Conservation (phyloP, 2,113 vertebrate genomes). For the Misgurnus mizolepis region DNA sequence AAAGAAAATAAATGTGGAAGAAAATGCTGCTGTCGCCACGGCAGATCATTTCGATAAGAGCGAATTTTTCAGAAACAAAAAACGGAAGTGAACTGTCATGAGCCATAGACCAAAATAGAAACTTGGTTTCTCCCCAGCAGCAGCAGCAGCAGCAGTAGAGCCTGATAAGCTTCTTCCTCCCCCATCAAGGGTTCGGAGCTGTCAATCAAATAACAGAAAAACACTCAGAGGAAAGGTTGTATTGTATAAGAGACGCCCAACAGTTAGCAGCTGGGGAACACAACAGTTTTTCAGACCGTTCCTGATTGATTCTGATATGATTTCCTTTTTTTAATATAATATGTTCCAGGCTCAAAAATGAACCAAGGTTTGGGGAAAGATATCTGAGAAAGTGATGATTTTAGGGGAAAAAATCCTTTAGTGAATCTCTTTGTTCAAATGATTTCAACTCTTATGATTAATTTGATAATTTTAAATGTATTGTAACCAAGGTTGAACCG, state of each 20-base stretch:
- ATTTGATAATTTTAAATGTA: too few relatives aligned
- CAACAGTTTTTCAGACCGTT: constrained; percentile 1
- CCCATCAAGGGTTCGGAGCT: constrained; percentile 20
- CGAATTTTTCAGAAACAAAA: constrained; percentile 56
- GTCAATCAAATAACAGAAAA: constrained; percentile 25
- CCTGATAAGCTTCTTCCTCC: constrained; percentile 42
- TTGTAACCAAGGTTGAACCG: too few relatives aligned
- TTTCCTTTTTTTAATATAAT: neutral
- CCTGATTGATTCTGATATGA: constrained; percentile 10
- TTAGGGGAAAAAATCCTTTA: too few relatives aligned
- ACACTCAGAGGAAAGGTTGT: neutral
- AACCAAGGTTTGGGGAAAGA: too few relatives aligned
- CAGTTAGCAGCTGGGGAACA: constrained; percentile 4
- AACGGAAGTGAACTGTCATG: constrained; percentile 38
- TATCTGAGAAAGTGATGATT: too few relatives aligned
- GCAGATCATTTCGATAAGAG: constrained; percentile 44
- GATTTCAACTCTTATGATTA: too few relatives aligned
- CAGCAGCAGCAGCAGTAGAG: constrained; percentile 6
- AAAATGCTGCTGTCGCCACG: neutral
- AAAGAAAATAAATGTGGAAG: neutral
- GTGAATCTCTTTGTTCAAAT: too few relatives aligned
- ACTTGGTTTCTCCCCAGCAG: constrained; percentile 46
- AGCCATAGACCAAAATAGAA: constrained; percentile 59
- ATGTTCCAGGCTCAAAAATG: neutral
- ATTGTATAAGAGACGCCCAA: constrained; percentile 10